Evolutionary conservation across 2,888 invertebrate genomes (phyloP).

Genomic region (Ennomos fuscantarius): DNA sequence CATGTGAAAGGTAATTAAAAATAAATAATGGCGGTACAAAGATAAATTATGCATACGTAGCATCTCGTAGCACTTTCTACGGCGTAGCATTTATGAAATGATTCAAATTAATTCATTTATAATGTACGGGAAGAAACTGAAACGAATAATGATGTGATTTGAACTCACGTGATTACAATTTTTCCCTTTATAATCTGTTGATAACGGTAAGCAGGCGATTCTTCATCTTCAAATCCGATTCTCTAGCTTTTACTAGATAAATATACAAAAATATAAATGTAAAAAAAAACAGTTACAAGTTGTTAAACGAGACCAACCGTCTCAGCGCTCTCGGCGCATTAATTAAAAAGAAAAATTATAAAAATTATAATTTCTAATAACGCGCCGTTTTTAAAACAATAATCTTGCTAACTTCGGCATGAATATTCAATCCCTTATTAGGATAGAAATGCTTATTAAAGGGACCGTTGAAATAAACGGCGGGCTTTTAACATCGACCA

Average conservation of each 20-base stretch:
- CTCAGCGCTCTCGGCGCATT: conserved; percentile 7
- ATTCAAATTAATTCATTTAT: too few species aligned
- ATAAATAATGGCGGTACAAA: not conserved
- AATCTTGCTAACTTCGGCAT: conserved; percentile 24
- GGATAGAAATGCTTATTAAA: conserved; percentile 14
- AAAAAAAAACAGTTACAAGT: conserved; percentile 1
- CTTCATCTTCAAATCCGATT: not conserved
- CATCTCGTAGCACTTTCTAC: not conserved
- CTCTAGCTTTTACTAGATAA: not conserved
- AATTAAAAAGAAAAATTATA: conserved; percentile 17
- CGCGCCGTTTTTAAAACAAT: conserved; percentile 26
- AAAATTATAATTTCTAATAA: conserved; percentile 28
- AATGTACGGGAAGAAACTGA: too few species aligned
- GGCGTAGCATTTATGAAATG: too few species aligned
- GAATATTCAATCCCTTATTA: conserved; percentile 25
- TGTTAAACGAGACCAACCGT: not conserved
- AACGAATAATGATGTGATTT: too few species aligned
- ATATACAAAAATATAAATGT: not conserved
- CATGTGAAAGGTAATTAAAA: conserved; percentile 6
- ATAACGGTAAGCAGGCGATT: not conserved
- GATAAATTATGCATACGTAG: not conserved
- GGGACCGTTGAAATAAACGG: conserved; percentile 8
- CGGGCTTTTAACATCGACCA: too few species aligned
- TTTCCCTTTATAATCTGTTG: too few species aligned
- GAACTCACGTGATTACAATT: too few species aligned